Evolutionary conservation across 2,888 invertebrate species (phyloP).

Genomic region (Agrochola lychnidis): DNA sequence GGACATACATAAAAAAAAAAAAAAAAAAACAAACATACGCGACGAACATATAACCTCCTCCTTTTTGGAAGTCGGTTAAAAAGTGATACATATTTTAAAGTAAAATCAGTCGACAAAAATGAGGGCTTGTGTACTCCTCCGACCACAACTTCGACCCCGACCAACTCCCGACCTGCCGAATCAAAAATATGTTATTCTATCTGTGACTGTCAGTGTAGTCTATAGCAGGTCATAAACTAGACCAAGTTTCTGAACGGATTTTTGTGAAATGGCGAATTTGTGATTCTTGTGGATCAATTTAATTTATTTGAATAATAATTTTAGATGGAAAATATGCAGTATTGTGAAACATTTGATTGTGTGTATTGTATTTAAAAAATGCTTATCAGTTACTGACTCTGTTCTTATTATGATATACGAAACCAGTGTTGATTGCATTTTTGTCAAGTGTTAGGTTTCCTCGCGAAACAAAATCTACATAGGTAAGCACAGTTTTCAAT

Average conservation of each 20-base stretch:
- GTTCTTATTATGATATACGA: constrained; percentile 72
- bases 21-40: too few relatives aligned
- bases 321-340: constrained; percentile 77
- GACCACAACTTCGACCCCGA: too few relatives aligned
- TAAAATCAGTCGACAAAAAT: too few relatives aligned
- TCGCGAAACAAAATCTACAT: constrained; percentile 73
- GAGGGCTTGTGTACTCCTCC: too few relatives aligned
- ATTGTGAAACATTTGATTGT: constrained; percentile 71
- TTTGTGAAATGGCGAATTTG: constrained; percentile 89
- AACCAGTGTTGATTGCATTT: constrained; percentile 77
- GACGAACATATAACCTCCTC: too few relatives aligned
- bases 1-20: too few relatives aligned
- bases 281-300: constrained; percentile 82
- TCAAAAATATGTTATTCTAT: not conserved
- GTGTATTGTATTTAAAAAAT: constrained; percentile 67
- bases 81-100: too few relatives aligned
- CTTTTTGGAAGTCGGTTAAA: too few relatives aligned
- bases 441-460: constrained; percentile 76
- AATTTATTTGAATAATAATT: constrained; percentile 76
- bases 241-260: constrained; percentile 63
- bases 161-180: too few relatives aligned
- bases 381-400: constrained; percentile 68
- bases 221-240: constrained; percentile 9
- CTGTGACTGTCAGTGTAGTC: constrained; percentile 24
- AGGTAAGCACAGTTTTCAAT: constrained; percentile 68